Evolutionary conservation across 2,113 vertebrate genomes (phyloP).

Genomic region (Cyanistes caeruleus): DNA sequence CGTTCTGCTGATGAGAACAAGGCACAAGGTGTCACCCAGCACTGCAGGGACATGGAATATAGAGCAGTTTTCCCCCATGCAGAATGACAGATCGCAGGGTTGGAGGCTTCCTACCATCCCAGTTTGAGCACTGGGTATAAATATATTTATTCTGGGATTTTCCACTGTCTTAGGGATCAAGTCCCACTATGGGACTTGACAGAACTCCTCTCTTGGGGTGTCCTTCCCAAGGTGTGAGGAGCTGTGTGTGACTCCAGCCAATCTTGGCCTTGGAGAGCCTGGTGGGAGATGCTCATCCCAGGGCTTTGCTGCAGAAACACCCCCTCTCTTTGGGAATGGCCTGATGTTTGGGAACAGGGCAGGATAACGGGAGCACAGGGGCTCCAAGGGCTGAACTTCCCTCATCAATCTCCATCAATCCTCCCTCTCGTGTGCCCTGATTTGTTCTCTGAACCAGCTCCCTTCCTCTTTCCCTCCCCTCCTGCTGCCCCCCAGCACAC

Average conservation of each 20-base stretch:
- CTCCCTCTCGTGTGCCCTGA: neutral
- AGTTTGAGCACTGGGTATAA: neutral
- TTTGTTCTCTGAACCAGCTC: slow-evolving; percentile 6
- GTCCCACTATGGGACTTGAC: neutral
- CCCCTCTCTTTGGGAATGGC: neutral
- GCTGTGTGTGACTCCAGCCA: neutral
- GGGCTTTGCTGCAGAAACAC: neutral
- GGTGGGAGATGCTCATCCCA: neutral
- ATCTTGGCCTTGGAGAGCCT: neutral
- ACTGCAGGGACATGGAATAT: neutral
- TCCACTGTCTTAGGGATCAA: neutral
- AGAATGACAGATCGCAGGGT: neutral
- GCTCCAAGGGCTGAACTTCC: neutral
- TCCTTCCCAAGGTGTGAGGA: neutral
- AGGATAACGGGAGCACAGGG: neutral
- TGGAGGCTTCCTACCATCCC: fast-evolving
- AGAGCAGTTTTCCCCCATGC: neutral
- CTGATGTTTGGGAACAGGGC: neutral
- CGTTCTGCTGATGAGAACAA: neutral
- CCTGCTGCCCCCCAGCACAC: neutral
- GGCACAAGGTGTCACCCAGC: neutral
- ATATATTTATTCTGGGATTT: neutral
- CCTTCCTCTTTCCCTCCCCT: slow-evolving; percentile 18
- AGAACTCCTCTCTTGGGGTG: neutral
- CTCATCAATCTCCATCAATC: slow-evolving; percentile 44